Conservation (phyloP, 2,888 invertebrate species). For the Tenodera sinensis region DNA sequence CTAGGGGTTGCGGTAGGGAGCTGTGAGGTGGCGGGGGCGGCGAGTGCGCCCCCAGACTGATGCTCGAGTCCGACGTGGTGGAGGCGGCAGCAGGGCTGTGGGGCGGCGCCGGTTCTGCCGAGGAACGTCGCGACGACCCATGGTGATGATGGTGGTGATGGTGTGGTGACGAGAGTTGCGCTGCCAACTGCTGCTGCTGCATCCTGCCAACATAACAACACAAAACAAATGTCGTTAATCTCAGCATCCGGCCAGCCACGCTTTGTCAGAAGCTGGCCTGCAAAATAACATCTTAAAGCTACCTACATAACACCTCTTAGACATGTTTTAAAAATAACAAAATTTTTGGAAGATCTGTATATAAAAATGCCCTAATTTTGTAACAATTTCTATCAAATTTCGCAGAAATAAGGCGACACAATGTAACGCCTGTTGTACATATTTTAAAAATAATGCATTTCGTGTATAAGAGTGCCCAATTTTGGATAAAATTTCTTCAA, state of each 20-base stretch:
- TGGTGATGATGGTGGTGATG: not conserved
- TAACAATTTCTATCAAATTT: no score
- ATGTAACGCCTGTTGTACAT: no score
- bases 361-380: no score
- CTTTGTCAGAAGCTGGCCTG: no score
- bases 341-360: no score
- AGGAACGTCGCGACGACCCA: conserved; percentile 23
- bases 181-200: conserved; percentile 41
- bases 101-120: conserved; percentile 27
- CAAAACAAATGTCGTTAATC: not conserved
- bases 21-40: conserved; percentile 36
- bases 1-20: conserved; percentile 32
- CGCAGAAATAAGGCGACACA: no score
- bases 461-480: no score
- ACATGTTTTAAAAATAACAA: no score
- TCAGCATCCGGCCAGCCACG: not conserved
- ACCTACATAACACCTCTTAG: no score
- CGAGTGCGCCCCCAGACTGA: conserved; percentile 34
- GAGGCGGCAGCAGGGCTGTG: conserved; percentile 36
- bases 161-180: conserved; percentile 37
- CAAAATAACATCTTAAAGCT: no score
- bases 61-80: conserved; percentile 37
- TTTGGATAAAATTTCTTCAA: no score
- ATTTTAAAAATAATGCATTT: no score
- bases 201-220: conserved; percentile 34